phyloP scores from a whole-genome alignment of 2,888 invertebrate genomes.

The Pomacea canaliculata region DNA sequence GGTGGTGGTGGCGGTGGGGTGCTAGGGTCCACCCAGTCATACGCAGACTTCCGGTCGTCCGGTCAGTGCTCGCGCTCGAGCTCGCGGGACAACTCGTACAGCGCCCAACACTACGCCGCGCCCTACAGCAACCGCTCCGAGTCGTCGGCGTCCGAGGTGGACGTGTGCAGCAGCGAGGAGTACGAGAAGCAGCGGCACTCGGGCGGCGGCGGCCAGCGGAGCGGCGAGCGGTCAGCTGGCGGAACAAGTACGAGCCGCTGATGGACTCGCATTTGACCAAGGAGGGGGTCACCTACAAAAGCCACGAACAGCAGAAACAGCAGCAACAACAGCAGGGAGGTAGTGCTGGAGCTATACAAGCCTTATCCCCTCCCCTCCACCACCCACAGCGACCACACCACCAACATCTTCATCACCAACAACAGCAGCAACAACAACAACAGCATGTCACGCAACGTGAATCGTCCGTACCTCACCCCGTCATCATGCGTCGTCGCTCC shows the following conservation, averaged over 20 bases:
- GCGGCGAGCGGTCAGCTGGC: background rate
- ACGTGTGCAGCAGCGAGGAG: conserved; percentile 61
- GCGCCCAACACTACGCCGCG: conserved; percentile 46
- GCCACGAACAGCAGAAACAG: conserved; percentile 24
- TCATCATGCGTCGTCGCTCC: conserved; percentile 58
- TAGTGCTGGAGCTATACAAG: conserved; percentile 25
- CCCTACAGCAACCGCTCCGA: conserved; percentile 67
- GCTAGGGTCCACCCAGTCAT: conserved; percentile 23
- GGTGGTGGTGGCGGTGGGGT: background rate
- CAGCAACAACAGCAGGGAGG: conserved; percentile 24
- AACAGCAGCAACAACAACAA: conserved; percentile 20
- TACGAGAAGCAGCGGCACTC: conserved; percentile 42
- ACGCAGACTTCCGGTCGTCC: conserved; percentile 42
- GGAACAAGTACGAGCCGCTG: conserved; percentile 36
- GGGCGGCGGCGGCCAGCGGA: background rate
- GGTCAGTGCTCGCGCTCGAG: conserved; percentile 58
- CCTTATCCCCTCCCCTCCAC: conserved; percentile 31
- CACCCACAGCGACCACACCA: conserved; percentile 10
- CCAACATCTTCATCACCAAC: conserved; percentile 21
- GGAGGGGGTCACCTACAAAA: conserved; percentile 38
- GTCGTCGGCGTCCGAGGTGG: conserved; percentile 67
- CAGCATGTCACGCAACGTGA: conserved; percentile 40
- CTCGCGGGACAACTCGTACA: conserved; percentile 50
- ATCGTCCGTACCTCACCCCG: conserved; percentile 55
- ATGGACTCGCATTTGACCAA: conserved; percentile 35